These are phyloP conservation scores for Corythaeola cristata DNA, from an alignment of 2,113 vertebrate genomes.

Conservation along the genomic window DNA sequence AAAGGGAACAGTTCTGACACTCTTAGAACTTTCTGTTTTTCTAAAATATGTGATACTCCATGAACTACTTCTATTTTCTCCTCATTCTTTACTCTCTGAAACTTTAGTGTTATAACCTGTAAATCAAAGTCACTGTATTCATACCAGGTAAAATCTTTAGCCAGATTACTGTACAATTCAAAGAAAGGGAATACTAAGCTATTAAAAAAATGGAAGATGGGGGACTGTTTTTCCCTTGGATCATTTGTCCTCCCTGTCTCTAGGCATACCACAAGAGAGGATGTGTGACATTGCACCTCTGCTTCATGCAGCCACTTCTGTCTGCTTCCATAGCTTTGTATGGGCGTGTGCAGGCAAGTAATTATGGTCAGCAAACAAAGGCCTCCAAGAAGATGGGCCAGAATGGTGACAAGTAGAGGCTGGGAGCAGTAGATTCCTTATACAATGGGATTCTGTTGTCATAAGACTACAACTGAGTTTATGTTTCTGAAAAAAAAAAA, in stretches of 20 bases:
- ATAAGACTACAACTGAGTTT: background rate
- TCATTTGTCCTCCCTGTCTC: background rate
- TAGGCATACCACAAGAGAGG: background rate
- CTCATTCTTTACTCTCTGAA: background rate
- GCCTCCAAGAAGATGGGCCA: background rate
- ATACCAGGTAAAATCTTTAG: background rate
- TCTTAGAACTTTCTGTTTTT: background rate
- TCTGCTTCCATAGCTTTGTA: background rate
- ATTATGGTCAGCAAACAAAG: background rate
- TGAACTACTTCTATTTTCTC: background rate
- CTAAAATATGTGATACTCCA: background rate
- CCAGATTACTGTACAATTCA: background rate
- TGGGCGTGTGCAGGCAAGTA: background rate
- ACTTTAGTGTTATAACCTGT: background rate
- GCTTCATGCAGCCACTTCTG: background rate
- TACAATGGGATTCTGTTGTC: background rate
- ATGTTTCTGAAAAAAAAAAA: background rate
- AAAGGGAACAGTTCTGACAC: background rate
- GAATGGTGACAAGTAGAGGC: background rate
- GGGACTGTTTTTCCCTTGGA: background rate
- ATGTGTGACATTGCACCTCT: background rate
- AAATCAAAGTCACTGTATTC: background rate
- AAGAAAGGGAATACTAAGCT: background rate
- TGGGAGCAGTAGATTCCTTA: background rate
- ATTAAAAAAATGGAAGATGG: background rate